These are phyloP conservation scores for Paralinhomoeus sp. DNA, from an alignment of 2,888 invertebrate genomes.

Conservation along the genomic window DNA sequence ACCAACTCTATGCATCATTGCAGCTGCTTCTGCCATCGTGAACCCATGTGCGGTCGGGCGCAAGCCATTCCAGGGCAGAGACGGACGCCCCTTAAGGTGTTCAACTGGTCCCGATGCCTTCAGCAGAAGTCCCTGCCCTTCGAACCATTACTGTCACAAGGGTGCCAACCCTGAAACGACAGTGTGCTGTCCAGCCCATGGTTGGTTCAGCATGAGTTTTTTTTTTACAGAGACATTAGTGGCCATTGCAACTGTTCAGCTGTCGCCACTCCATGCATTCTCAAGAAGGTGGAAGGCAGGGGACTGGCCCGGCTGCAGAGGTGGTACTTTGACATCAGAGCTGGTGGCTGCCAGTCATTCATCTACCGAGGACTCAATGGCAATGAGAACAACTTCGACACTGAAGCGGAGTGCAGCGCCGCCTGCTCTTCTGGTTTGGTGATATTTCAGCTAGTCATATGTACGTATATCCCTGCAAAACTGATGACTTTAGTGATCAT, in stretches of 20 bases:
- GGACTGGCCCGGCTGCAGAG: conserved; percentile 5
- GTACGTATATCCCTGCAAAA: no score
- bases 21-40: no score
- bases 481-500: no score
- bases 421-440: no score
- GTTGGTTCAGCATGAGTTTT: background rate
- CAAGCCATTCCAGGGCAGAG: no score
- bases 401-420: conserved; percentile 2
- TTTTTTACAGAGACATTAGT: no score
- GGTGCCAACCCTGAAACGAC: conserved; percentile 3
- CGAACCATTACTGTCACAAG: conserved; percentile 4
- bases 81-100: no score
- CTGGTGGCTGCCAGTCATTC: conserved; percentile 4
- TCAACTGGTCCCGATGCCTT: no score
- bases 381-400: conserved; percentile 9
- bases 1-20: no score
- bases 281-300: conserved; percentile 5
- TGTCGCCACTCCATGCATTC: conserved; percentile 5
- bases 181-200: conserved; percentile 3
- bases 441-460: no score
- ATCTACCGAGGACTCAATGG: conserved; percentile 8
- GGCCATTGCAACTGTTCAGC: no score
- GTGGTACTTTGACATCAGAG: conserved; percentile 5
- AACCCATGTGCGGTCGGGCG: no score
- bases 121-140: conserved; percentile 2